phyloP scores from a whole-genome alignment of 2,888 invertebrate genomes.

The Eustalomyia histrio region DNA sequence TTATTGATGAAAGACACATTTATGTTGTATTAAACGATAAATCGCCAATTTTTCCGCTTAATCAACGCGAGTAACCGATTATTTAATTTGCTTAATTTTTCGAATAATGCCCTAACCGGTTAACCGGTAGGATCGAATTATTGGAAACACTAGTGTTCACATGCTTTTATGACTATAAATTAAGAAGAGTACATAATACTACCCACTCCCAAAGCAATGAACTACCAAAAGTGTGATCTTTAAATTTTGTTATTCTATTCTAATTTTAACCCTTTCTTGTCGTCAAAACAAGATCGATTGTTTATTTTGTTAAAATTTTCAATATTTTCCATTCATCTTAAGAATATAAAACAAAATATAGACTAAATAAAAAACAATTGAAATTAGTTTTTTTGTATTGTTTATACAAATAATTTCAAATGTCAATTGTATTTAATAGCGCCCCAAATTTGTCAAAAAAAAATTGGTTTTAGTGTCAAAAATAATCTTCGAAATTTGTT shows the following conservation, averaged over 20 bases:
- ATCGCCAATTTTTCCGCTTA: no score
- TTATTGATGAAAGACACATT: no score
- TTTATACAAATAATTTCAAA: constrained; percentile 65
- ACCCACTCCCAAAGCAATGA: constrained; percentile 31
- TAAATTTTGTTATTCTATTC: constrained; percentile 5
- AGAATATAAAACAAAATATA: constrained; percentile 2
- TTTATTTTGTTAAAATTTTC: constrained; percentile 48
- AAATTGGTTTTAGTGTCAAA: constrained; percentile 28
- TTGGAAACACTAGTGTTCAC: no score
- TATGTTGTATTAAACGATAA: no score
- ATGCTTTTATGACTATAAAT: constrained; percentile 53
- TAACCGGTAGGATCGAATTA: no score
- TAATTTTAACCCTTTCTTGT: constrained; percentile 55
- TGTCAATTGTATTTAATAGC: constrained; percentile 64
- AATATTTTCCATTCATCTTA: constrained; percentile 34
- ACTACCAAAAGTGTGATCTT: constrained; percentile 55
- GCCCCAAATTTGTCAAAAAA: constrained; percentile 61
- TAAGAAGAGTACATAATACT: constrained; percentile 24
- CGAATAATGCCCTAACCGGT: no score
- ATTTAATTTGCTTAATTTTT: no score
- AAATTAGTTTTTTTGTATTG: constrained; percentile 35
- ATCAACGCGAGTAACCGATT: no score
- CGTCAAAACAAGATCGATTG: constrained; percentile 5
- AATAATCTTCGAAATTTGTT: neutral
- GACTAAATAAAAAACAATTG: constrained; percentile 22